Conservation (phyloP, 1,140 invertebrate species). For the Rhizoglyphus robini region DNA sequence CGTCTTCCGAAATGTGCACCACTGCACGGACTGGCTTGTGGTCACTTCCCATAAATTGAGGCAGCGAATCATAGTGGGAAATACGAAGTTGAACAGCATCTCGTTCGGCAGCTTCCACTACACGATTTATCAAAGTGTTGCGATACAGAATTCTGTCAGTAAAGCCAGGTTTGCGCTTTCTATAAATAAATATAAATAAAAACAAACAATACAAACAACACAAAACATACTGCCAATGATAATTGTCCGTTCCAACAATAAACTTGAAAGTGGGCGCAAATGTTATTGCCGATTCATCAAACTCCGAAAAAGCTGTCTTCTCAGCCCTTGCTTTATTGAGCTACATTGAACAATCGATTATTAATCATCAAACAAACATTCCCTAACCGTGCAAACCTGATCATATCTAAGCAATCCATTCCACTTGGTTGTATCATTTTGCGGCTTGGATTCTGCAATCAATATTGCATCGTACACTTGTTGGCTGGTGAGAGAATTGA, state of each 20-base stretch:
- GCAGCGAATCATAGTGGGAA: not conserved
- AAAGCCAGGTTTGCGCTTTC: not conserved
- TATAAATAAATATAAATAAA: not conserved
- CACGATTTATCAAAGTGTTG: not conserved
- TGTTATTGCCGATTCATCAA: not conserved
- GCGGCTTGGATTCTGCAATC: not conserved
- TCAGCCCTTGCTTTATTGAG: not conserved
- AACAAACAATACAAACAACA: not conserved
- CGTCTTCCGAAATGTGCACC: not conserved
- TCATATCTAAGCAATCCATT: not conserved
- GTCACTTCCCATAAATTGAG: not conserved
- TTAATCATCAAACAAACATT: not conserved
- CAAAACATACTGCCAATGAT: not conserved
- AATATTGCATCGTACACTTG: not conserved
- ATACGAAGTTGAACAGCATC: not conserved
- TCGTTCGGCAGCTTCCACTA: not conserved
- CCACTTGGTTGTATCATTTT: not conserved
- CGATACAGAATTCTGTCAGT: slow-evolving; percentile 2
- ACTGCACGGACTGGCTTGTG: not conserved
- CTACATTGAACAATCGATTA: not conserved
- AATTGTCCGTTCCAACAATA: not conserved
- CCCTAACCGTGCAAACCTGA: not conserved
- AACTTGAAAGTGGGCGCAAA: slow-evolving; percentile 5
- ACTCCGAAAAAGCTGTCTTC: not conserved
- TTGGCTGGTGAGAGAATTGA: not conserved